Conservation (phyloP, 1,140 invertebrate genomes). For the Philaenus spumarius region DNA sequence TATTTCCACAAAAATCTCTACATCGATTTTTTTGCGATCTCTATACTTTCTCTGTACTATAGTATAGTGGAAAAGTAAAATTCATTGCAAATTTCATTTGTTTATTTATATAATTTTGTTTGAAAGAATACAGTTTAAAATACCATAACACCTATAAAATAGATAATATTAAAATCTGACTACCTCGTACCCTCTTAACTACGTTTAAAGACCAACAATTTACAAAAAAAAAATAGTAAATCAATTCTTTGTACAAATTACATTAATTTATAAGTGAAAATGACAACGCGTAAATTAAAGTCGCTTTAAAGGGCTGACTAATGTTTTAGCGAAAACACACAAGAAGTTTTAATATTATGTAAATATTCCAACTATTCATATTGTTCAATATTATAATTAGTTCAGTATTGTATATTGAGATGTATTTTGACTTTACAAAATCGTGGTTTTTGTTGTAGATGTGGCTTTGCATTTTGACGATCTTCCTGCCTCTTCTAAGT, state of each 20-base stretch:
- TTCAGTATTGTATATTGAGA: background rate
- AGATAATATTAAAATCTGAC: no score
- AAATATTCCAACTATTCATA: background rate
- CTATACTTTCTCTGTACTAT: no score
- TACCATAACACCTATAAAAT: no score
- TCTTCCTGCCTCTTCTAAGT: slow-evolving; percentile 33
- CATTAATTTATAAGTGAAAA: background rate
- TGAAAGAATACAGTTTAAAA: no score
- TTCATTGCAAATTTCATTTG: no score
- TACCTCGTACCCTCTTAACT: background rate
- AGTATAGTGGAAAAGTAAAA: no score
- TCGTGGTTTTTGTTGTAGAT: background rate
- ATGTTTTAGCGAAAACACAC: background rate
- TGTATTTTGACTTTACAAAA: background rate
- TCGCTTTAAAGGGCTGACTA: background rate
- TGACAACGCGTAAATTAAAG: background rate
- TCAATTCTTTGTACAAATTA: background rate
- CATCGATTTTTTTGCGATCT: no score
- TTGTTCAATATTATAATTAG: background rate
- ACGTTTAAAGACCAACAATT: background rate
- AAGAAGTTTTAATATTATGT: background rate
- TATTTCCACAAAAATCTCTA: no score
- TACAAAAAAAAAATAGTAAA: background rate
- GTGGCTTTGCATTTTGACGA: slow-evolving; percentile 31
- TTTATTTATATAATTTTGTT: no score